Evolutionary conservation across 2,113 vertebrate genomes (phyloP).

Genomic region (Xiphophorus maculatus): DNA sequence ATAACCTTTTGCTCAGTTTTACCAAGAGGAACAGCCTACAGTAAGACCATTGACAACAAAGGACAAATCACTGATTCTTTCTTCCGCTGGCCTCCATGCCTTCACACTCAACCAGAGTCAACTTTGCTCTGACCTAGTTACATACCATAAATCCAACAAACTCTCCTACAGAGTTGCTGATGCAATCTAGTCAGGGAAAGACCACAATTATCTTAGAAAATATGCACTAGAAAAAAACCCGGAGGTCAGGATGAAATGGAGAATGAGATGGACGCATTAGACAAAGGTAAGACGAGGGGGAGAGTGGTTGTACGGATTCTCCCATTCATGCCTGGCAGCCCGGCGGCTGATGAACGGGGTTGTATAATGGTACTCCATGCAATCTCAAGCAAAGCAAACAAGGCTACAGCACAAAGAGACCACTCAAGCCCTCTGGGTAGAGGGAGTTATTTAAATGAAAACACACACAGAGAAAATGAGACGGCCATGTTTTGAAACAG

Average conservation of each 20-base stretch:
- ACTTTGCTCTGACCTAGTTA: constrained; percentile 26
- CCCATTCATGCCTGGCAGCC: constrained; percentile 54
- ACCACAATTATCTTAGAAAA: constrained; percentile 37
- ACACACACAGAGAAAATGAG: constrained; percentile 69
- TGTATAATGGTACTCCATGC: constrained; percentile 66
- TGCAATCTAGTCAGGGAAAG: constrained; percentile 39
- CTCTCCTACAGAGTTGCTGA: constrained; percentile 30
- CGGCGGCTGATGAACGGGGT: constrained; percentile 60
- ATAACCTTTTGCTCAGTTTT: constrained; percentile 34
- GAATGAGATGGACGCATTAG: constrained; percentile 21
- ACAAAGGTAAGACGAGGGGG: constrained; percentile 32
- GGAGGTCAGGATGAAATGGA: constrained; percentile 14
- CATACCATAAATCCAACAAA: constrained; percentile 41
- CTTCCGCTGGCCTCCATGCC: constrained; percentile 51
- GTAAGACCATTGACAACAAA: constrained; percentile 63
- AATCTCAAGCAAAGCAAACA: constrained; percentile 53
- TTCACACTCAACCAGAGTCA: constrained; percentile 55
- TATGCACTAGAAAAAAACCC: constrained; percentile 4
- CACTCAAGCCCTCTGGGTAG: constrained; percentile 68
- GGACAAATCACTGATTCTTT: constrained; percentile 58
- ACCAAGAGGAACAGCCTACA: constrained; percentile 44
- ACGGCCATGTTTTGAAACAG: constrained; percentile 74
- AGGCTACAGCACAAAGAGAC: constrained; percentile 63
- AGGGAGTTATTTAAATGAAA: constrained; percentile 61
- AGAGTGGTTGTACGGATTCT: constrained; percentile 56